Percentiles rank a stretch among this genome's conserved stretches.
phyloP scores from a whole-genome alignment of 1,140 invertebrate species.

The Manduca sexta region DNA sequence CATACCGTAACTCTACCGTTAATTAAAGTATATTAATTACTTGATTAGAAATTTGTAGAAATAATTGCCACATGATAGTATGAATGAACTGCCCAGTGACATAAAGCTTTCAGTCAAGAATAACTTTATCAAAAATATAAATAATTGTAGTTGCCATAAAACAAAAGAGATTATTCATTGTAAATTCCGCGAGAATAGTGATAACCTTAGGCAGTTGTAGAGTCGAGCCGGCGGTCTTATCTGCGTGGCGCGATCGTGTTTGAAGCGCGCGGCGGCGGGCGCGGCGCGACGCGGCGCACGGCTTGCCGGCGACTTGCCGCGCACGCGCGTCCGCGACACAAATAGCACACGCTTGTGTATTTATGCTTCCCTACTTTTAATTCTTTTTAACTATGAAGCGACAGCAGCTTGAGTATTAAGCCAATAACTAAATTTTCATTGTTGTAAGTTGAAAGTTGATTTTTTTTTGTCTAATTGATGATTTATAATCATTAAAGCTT shows the following conservation, averaged over 20 bases:
- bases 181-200: slow-evolving; percentile 1
- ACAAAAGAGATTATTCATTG: background rate
- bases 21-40: too few relatives aligned
- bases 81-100: too few relatives aligned
- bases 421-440: too few relatives aligned
- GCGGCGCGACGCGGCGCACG: slow-evolving; percentile 11
- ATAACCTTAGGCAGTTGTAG: slow-evolving; percentile 3
- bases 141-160: too few relatives aligned
- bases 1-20: too few relatives aligned
- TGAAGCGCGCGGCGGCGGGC: slow-evolving; percentile 9
- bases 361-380: slow-evolving; percentile 49
- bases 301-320: slow-evolving; percentile 23
- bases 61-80: too few relatives aligned
- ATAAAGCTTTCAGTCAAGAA: too few relatives aligned
- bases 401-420: background rate
- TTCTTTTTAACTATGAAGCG: slow-evolving; percentile 26
- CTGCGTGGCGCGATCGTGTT: slow-evolving; percentile 7
- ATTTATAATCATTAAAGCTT: too few relatives aligned
- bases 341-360: slow-evolving; percentile 57
- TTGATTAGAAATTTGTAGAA: too few relatives aligned
- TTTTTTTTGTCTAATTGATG: too few relatives aligned
- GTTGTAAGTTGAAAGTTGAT: too few relatives aligned
- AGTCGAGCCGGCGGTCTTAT: slow-evolving; percentile 6
- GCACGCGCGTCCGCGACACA: slow-evolving; percentile 39
- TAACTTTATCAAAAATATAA: too few relatives aligned